Evolutionary conservation across 30 jellyfish, hydroid and myxozoan species (phyloP).

Genomic region (Turritopsis rubra): DNA sequence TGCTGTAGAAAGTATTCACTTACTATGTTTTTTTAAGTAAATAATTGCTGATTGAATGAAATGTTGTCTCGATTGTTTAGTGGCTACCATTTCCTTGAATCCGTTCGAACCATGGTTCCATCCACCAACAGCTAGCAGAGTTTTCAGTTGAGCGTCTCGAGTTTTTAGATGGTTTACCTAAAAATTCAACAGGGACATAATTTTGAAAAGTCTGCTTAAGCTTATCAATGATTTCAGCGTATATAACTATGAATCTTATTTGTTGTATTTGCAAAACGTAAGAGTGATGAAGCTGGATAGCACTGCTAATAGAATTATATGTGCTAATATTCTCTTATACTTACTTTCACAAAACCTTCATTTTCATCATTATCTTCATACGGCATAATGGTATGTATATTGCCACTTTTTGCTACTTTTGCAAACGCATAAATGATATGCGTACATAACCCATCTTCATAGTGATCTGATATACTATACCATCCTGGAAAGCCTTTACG

Average conservation of each 20-base stretch:
- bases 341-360: neutral
- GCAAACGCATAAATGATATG: conserved; percentile 24
- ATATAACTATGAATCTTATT: no score
- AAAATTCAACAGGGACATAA: no score
- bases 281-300: no score
- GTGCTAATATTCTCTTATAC: neutral
- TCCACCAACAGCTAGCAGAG: conserved; percentile 21
- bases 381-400: neutral
- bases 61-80: neutral
- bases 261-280: no score
- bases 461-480: neutral
- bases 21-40: conserved; percentile 13
- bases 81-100: conserved; percentile 7
- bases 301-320: no score
- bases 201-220: no score
- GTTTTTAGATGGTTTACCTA: neutral
- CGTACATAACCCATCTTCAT: conserved; percentile 22
- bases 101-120: conserved; percentile 24
- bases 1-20: no score
- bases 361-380: conserved; percentile 5
- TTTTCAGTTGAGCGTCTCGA: neutral
- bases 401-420: neutral
- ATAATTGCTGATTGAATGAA: neutral
- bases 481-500: conserved; percentile 8
- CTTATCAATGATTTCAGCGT: no score